A percentile compares a stretch with the other conserved stretches of the same genome.
Conservation (phyloP, 2,888 invertebrate genomes). For the Yponomeuta plumbellus region DNA sequence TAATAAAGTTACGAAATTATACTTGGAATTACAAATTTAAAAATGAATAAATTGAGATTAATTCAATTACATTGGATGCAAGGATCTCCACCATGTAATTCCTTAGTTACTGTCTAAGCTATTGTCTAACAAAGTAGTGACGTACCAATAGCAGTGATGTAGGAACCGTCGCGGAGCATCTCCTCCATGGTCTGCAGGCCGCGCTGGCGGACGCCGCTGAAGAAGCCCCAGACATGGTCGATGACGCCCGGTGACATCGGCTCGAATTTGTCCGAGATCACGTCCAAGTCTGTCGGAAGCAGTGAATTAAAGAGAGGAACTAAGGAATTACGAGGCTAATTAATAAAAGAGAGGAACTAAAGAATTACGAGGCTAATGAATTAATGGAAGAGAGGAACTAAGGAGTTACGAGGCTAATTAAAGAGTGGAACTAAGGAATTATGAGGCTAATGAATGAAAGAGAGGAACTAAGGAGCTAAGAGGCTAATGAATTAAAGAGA, state of each 20-base stretch:
- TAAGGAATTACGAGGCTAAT: neutral
- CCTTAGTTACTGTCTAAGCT: too few relatives aligned
- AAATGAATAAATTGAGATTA: too few relatives aligned
- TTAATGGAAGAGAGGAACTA: too few relatives aligned
- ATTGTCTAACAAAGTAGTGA: neutral
- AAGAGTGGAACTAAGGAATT: too few relatives aligned
- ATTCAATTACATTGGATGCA: too few relatives aligned
- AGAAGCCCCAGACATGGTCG: conserved; percentile 90
- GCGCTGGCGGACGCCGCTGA: conserved; percentile 87
- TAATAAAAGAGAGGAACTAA: neutral
- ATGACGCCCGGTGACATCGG: conserved; percentile 85
- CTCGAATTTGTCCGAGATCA: conserved; percentile 89
- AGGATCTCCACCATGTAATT: too few relatives aligned
- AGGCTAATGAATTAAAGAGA: too few relatives aligned
- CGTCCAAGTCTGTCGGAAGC: conserved; percentile 81
- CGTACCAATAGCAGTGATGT: conserved; percentile 85
- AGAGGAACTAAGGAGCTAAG: too few relatives aligned
- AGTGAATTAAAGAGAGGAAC: neutral
- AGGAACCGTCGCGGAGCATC: conserved; percentile 88
- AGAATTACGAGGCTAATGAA: conserved; percentile 3
- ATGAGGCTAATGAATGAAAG: too few relatives aligned
- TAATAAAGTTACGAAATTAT: too few relatives aligned
- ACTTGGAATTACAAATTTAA: too few relatives aligned
- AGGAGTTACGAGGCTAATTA: too few relatives aligned
- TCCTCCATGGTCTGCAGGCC: conserved; percentile 92